Percentiles rank a stretch among this genome's conserved stretches.
Conservation (phyloP, 2,113 vertebrate species). For the Tautogolabrus adspersus region DNA sequence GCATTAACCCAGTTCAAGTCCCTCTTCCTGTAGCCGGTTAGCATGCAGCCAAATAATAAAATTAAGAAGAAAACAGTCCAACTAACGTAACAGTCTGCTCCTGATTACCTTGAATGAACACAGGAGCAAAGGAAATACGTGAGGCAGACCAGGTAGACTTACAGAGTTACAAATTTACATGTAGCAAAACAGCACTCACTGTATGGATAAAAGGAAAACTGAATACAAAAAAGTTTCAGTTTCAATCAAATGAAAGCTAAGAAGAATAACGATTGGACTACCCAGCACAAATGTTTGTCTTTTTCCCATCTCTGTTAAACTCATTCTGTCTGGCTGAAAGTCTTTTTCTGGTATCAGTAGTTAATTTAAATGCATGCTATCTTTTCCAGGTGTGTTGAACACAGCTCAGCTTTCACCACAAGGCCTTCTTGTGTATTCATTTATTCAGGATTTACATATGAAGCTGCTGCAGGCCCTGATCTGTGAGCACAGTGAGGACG, state of each 20-base stretch:
- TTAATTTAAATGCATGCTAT: slow-evolving; percentile 58
- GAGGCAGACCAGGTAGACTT: neutral
- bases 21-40: slow-evolving; percentile 1
- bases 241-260: neutral
- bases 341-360: slow-evolving; percentile 40
- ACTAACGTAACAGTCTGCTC: neutral
- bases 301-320: slow-evolving; percentile 2
- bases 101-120: neutral
- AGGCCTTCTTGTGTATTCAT: slow-evolving; percentile 71
- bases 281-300: neutral
- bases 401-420: slow-evolving; percentile 44
- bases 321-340: slow-evolving; percentile 42
- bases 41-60: slow-evolving; percentile 5
- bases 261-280: neutral
- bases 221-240: neutral
- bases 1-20: neutral
- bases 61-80: slow-evolving; percentile 13
- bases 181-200: too few relatives aligned
- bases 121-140: neutral
- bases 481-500: slow-evolving; percentile 33
- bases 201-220: neutral
- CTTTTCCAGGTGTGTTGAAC: slow-evolving; percentile 67
- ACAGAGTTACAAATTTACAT: too few relatives aligned
- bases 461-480: slow-evolving; percentile 55
- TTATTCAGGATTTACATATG: slow-evolving; percentile 72